Evolutionary conservation across 2,797 vertebrate genomes (phyloP).

Genomic region (Pangasius djambal): DNA sequence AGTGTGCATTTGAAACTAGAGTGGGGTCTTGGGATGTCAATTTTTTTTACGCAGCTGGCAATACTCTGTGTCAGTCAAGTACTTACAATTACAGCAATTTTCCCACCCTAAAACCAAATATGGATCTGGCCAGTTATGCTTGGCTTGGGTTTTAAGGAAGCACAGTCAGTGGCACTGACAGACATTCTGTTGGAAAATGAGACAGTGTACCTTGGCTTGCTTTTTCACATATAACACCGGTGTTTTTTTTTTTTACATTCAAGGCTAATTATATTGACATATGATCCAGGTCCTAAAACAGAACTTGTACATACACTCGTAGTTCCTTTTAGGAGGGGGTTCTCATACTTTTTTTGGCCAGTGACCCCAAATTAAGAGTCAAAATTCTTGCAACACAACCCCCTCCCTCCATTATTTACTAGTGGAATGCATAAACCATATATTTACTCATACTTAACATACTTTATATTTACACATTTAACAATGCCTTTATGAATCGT

Average conservation of each 20-base stretch:
- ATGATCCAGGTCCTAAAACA: constrained; percentile 60
- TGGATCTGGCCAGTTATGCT: constrained; percentile 42
- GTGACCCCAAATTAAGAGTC: neutral
- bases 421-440: neutral
- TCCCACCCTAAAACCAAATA: constrained; percentile 54
- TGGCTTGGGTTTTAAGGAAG: constrained; percentile 1
- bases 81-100: constrained; percentile 59
- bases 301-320: constrained; percentile 40
- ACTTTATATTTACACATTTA: neutral
- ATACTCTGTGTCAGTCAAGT: constrained; percentile 52
- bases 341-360: neutral
- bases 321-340: neutral
- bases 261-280: constrained; percentile 64
- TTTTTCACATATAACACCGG: constrained; percentile 54
- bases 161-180: neutral
- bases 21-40: neutral
- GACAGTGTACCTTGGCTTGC: constrained; percentile 56
- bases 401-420: neutral
- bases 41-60: constrained; percentile 10
- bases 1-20: neutral
- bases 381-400: neutral
- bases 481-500: no score
- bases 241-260: constrained; percentile 61
- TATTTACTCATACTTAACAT: no score
- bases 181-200: constrained; percentile 2